Base-by-base conservation (phyloP, 1,140 invertebrate genomes). In the Drosophila grimshawi region DNA sequence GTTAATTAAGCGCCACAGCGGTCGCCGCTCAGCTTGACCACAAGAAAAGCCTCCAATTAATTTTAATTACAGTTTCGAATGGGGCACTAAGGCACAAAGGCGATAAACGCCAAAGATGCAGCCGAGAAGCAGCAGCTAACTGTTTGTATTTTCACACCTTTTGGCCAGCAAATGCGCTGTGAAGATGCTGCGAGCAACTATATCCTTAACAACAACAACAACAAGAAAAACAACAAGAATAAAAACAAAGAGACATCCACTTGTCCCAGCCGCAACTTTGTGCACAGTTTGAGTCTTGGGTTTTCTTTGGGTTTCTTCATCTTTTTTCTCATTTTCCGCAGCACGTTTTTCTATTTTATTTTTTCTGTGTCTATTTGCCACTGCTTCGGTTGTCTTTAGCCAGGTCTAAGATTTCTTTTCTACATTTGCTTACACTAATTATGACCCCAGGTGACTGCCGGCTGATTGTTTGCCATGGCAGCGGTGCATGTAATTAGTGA, bases 141-240 rank as follows among this genome's bases (percentile, higher is more conserved):
- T 82, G 83, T 89, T 88, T 88, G 85, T 85, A 74, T 89, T 89
- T 89, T 89, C 86, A 89, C 85, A 89, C 85, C 85, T 89, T 81
- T 89, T 89, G 86, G 64, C 64, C 71, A 79, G 69, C 80, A 81
- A 89, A 89, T 85, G 85, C 85, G 53, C 78, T 76, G 74, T 76
- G 67, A 75, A 78, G 77, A 64, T 35, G 65, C 65, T 70, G 53
- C 7, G 49, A 69, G 53, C 37, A 35, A 35, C 59, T n/a, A 19
- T 19, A 1, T 19, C 19, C 19, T 1, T 19, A 11, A 55, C 51
- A 60, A 60, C 4, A 19, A 46, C 56, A 45, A 35, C 4, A 46
- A 33, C 10, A 46, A 60, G 7, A 51, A 39, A 6, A 62, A 46
- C 29, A 61, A 35, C n/a, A 68, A 51, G 10, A 73, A 48, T 27